Evolutionary conservation across 2,888 invertebrate genomes (phyloP).

Genomic region (Drosophila paranaensis): DNA sequence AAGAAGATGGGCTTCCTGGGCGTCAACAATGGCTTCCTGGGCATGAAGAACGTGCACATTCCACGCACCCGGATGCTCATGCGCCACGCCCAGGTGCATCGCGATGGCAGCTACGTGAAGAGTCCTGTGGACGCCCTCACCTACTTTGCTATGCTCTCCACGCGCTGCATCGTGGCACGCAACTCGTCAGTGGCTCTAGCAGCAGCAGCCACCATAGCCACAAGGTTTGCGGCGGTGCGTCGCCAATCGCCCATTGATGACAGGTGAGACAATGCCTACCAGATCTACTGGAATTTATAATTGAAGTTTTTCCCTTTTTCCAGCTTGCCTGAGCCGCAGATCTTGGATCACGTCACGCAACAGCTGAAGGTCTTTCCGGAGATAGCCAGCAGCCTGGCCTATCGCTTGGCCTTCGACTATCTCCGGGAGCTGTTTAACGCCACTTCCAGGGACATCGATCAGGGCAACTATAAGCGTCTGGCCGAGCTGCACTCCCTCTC

Average conservation of each 20-base stretch:
- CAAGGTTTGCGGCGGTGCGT: slow-evolving; percentile 95
- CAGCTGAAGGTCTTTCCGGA: slow-evolving; percentile 95
- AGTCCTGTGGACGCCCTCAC: slow-evolving; percentile 92
- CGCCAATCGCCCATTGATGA: slow-evolving; percentile 94
- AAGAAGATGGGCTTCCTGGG: slow-evolving; percentile 96
- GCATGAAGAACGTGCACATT: slow-evolving; percentile 93
- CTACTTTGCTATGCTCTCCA: slow-evolving; percentile 96
- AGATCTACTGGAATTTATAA: not conserved
- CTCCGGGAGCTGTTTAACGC: slow-evolving; percentile 93
- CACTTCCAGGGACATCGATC: slow-evolving; percentile 90
- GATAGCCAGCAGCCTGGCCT: slow-evolving; percentile 92
- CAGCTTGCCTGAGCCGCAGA: slow-evolving; percentile 91
- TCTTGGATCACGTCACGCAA: slow-evolving; percentile 96
- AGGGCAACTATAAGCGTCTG: slow-evolving; percentile 91
- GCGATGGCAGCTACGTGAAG: slow-evolving; percentile 94
- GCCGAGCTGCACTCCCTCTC: slow-evolving; percentile 94
- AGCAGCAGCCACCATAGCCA: slow-evolving; percentile 93
- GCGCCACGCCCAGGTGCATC: slow-evolving; percentile 96
- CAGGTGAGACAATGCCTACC: slow-evolving; percentile 85
- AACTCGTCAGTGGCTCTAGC: slow-evolving; percentile 90
- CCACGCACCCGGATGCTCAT: slow-evolving; percentile 95
- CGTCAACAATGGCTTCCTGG: slow-evolving; percentile 96
- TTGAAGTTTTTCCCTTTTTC: not conserved
- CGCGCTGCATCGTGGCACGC: slow-evolving; percentile 91
- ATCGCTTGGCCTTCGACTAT: slow-evolving; percentile 90